These are phyloP conservation scores for Platycheirus rosarum DNA, from an alignment of 2,888 invertebrate genomes.

Conservation along the genomic window DNA sequence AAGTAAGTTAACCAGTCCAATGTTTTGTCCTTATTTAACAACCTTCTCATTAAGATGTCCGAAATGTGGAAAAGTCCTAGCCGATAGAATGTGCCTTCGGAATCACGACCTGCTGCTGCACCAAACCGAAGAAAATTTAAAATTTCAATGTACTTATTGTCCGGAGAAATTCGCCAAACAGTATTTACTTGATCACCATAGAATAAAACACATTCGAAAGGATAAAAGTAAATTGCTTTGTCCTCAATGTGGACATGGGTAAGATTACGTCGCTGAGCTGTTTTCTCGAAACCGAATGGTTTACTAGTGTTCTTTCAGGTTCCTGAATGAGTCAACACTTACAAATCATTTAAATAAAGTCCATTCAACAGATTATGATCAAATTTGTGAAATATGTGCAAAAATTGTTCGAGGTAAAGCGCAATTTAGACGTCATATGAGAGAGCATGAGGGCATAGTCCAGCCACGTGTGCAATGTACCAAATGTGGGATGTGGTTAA, in stretches of 20 bases:
- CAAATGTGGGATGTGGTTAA: slow-evolving; percentile 75
- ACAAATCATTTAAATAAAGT: slow-evolving; percentile 68
- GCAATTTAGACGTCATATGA: slow-evolving; percentile 75
- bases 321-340: slow-evolving; percentile 67
- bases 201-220: slow-evolving; percentile 57
- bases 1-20: slow-evolving; percentile 63
- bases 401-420: slow-evolving; percentile 75
- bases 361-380: slow-evolving; percentile 70
- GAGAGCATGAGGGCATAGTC: slow-evolving; percentile 74
- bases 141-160: slow-evolving; percentile 71
- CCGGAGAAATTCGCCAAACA: slow-evolving; percentile 74
- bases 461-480: slow-evolving; percentile 75
- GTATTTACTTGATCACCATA: slow-evolving; percentile 71
- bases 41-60: slow-evolving; percentile 62
- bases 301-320: slow-evolving; percentile 43
- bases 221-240: slow-evolving; percentile 69
- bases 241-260: slow-evolving; percentile 74
- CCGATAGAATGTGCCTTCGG: slow-evolving; percentile 74
- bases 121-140: slow-evolving; percentile 65
- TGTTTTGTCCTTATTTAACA: no score
- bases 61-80: slow-evolving; percentile 72
- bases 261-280: slow-evolving; percentile 9
- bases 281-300: no score
- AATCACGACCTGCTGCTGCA: slow-evolving; percentile 73
- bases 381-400: slow-evolving; percentile 76